Conservation (phyloP, 2,888 invertebrate species). For the Dynastes tityus region DNA sequence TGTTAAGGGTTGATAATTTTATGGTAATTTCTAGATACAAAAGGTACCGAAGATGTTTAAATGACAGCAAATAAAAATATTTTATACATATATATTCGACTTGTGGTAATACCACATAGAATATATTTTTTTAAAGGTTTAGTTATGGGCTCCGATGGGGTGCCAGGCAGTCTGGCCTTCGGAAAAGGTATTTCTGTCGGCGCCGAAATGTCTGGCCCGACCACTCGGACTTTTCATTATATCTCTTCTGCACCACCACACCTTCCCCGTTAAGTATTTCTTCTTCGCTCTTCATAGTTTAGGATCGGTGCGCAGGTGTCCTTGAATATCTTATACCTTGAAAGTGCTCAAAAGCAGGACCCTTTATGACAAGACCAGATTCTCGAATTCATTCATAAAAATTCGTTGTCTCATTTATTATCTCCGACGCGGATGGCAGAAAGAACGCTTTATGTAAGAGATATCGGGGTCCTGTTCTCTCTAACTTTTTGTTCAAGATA, state of each 20-base stretch:
- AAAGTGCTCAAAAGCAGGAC: slow-evolving; percentile 57
- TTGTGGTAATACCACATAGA: slow-evolving; percentile 20
- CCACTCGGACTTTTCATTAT: slow-evolving; percentile 54
- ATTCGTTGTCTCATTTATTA: slow-evolving; percentile 58
- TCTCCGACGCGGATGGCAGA: slow-evolving; percentile 50
- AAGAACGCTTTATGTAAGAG: slow-evolving; percentile 38
- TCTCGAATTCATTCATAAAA: slow-evolving; percentile 59
- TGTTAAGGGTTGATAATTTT: slow-evolving; percentile 38
- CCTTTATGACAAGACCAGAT: slow-evolving; percentile 58
- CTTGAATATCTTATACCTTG: slow-evolving; percentile 57
- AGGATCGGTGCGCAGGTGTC: slow-evolving; percentile 57
- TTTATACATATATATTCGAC: slow-evolving; percentile 52
- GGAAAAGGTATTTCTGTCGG: slow-evolving; percentile 54
- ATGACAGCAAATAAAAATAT: slow-evolving; percentile 50
- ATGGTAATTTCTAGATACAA: slow-evolving; percentile 44
- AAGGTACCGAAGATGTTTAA: not conserved
- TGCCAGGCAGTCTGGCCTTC: slow-evolving; percentile 58
- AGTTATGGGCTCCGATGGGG: slow-evolving; percentile 54
- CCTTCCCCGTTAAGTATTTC: slow-evolving; percentile 53
- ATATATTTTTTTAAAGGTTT: slow-evolving; percentile 49
- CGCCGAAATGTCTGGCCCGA: slow-evolving; percentile 60
- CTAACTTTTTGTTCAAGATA: slow-evolving; percentile 43
- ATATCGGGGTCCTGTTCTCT: slow-evolving; percentile 34
- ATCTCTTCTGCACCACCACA: slow-evolving; percentile 43
- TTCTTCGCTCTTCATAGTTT: slow-evolving; percentile 46